Conservation (phyloP, 1,140 invertebrate species). For the Heliconius eleuchia region DNA sequence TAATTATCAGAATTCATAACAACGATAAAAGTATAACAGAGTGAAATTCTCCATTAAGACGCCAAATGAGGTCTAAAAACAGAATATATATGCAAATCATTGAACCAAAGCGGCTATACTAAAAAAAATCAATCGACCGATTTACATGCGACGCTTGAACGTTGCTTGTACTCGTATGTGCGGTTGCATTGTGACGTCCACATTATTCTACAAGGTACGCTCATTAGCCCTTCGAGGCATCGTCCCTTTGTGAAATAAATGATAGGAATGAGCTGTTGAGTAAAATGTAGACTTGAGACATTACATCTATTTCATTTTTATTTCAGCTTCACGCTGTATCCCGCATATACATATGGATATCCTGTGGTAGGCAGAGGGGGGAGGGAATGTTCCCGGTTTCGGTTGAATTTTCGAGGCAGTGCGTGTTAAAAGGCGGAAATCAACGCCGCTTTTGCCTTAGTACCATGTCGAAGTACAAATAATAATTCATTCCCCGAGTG, state of each 20-base stretch:
- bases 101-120: conserved; percentile 29
- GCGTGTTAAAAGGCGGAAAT: too few species aligned
- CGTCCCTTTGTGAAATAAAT: conserved; percentile 33
- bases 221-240: conserved; percentile 38
- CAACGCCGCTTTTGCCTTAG: too few species aligned
- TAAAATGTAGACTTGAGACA: background rate
- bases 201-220: conserved; percentile 41
- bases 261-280: conserved; percentile 31
- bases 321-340: too few species aligned
- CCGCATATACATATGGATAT: too few species aligned
- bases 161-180: conserved; percentile 13
- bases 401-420: too few species aligned
- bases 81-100: conserved; percentile 33
- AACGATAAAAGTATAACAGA: background rate
- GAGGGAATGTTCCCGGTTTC: too few species aligned
- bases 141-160: conserved; percentile 40
- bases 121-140: conserved; percentile 39
- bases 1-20: background rate
- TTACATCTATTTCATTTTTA: background rate
- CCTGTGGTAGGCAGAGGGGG: too few species aligned
- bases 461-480: too few species aligned
- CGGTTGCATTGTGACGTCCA: conserved; percentile 37
- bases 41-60: background rate
- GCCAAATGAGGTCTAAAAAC: conserved; percentile 27
- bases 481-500: too few species aligned